phyloP scores from a whole-genome alignment of 1,140 invertebrate genomes.

The Cydia fagiglandana region DNA sequence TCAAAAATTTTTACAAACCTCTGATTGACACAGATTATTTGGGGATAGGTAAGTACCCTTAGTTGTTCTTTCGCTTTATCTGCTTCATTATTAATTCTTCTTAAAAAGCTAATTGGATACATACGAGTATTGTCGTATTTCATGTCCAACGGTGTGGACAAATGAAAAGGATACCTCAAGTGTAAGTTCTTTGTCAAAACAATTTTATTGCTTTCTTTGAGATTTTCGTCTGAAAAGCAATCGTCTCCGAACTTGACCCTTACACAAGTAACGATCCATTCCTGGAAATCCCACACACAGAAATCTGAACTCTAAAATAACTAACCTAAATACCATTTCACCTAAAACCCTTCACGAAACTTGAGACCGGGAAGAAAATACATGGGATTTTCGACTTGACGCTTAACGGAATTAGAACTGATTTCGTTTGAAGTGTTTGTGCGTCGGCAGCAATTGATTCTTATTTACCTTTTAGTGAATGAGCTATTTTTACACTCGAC shows the following conservation, averaged over 20 bases:
- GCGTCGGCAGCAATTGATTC: conserved; percentile 12
- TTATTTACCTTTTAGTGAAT: conserved; percentile 11
- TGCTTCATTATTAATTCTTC: too few species aligned
- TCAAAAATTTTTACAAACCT: too few species aligned
- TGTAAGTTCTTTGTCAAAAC: neutral
- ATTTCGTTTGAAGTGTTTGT: neutral
- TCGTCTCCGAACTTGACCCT: conserved; percentile 10
- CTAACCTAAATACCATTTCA: neutral
- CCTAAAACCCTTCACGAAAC: neutral
- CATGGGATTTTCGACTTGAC: neutral
- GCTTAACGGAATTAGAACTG: neutral
- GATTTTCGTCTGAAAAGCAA: neutral
- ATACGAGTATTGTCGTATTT: too few species aligned
- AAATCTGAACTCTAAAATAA: neutral
- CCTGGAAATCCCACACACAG: neutral
- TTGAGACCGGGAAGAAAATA: neutral
- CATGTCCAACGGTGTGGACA: neutral
- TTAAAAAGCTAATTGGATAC: too few species aligned
- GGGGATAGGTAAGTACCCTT: too few species aligned
- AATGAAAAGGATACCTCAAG: neutral
- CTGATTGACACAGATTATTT: too few species aligned
- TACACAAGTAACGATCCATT: conserved; percentile 6
- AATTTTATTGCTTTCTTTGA: neutral
- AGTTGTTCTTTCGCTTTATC: too few species aligned
- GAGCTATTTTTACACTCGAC: conserved; percentile 13